These are phyloP conservation scores for Helostoma temminkii DNA, from an alignment of 2,797 vertebrate species.

Conservation along the genomic window DNA sequence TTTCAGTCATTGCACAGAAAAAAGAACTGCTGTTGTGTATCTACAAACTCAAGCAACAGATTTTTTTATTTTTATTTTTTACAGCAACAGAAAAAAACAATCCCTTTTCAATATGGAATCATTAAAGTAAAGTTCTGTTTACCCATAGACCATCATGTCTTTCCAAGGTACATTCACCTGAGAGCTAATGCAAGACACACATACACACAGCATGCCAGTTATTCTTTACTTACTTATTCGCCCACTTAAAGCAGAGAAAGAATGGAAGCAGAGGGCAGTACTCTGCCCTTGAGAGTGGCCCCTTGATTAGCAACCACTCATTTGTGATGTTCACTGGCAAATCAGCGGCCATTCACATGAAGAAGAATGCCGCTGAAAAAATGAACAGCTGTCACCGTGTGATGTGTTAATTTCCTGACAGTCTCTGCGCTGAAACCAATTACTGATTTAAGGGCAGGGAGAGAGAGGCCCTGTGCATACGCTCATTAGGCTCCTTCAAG, in stretches of 20 bases:
- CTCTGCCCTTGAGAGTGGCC: conserved; percentile 85
- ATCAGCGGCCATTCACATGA: conserved; percentile 96
- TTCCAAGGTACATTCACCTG: conserved; percentile 11
- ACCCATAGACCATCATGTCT: conserved; percentile 5
- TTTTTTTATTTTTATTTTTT: no score
- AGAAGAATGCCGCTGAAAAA: conserved; percentile 91
- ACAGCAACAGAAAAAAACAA: neutral
- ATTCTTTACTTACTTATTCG: conserved; percentile 52
- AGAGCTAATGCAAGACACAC: conserved; percentile 26
- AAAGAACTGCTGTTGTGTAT: neutral
- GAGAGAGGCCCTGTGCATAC: conserved; percentile 92
- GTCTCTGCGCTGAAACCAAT: conserved; percentile 98
- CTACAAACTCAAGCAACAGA: neutral
- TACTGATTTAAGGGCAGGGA: conserved; percentile 99
- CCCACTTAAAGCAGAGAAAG: conserved; percentile 51
- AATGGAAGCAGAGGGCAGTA: conserved; percentile 77
- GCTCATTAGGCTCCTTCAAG: conserved; percentile 99
- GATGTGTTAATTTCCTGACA: conserved; percentile 99
- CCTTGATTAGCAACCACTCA: conserved; percentile 96
- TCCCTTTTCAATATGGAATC: neutral
- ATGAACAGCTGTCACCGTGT: conserved; percentile 99
- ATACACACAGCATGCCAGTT: conserved; percentile 7
- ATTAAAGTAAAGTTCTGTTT: neutral
- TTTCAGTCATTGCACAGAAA: no score
- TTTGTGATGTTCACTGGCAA: conserved; percentile 97